Evolutionary conservation across 2,888 invertebrate species (phyloP).

Genomic region (Pristionchus exspectatus): DNA sequence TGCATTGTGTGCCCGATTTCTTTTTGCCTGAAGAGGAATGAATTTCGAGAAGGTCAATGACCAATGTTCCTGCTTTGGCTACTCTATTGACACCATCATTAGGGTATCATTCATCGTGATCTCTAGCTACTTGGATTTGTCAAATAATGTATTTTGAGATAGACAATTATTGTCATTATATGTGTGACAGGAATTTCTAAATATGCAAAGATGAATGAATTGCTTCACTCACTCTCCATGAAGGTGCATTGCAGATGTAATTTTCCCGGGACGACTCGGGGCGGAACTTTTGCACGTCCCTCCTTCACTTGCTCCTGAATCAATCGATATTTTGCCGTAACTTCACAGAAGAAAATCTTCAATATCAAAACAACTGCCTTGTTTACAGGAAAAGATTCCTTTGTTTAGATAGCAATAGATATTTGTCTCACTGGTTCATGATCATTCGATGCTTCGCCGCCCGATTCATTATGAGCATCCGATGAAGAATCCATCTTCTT

Average conservation of each 20-base stretch:
- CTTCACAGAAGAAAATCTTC: too few species aligned
- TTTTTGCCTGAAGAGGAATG: neutral
- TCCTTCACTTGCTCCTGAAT: slow-evolving; percentile 19
- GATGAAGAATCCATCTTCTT: neutral
- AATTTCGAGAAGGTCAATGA: neutral
- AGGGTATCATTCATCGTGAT: too few species aligned
- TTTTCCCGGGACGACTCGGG: neutral
- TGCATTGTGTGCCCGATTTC: slow-evolving; percentile 78
- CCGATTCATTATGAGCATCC: slow-evolving; percentile 12
- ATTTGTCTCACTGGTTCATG: neutral
- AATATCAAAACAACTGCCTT: too few species aligned
- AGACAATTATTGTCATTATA: too few species aligned
- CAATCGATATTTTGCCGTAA: neutral
- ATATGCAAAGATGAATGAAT: neutral
- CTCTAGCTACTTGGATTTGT: too few species aligned
- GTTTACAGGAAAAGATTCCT: too few species aligned
- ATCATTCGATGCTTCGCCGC: neutral
- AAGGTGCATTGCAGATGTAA: neutral
- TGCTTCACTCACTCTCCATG: slow-evolving; percentile 17
- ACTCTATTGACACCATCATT: too few species aligned
- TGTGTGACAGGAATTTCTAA: neutral
- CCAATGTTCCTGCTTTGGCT: too few species aligned
- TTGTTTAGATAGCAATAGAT: too few species aligned
- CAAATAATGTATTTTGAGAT: neutral
- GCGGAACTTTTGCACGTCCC: neutral